These are phyloP conservation scores for Oncorhynchus keta DNA, from an alignment of 2,113 vertebrate genomes.

Conservation along the genomic window DNA sequence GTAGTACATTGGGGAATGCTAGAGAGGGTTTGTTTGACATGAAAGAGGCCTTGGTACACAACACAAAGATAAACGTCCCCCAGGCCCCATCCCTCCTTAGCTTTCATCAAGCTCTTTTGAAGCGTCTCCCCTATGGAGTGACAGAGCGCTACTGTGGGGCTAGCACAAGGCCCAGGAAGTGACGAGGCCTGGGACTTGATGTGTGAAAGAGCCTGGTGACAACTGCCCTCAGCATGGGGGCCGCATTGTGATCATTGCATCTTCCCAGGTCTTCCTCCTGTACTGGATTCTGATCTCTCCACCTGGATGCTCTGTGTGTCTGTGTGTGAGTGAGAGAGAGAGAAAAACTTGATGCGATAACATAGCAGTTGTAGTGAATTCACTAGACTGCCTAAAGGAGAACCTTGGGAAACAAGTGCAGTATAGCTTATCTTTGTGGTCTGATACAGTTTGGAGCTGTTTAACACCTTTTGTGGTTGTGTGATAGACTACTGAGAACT, in stretches of 20 bases:
- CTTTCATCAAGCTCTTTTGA: slow-evolving; percentile 16
- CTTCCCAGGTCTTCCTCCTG: slow-evolving; percentile 24
- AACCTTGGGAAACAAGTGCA: too few relatives aligned
- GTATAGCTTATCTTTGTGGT: neutral
- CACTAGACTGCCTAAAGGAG: neutral
- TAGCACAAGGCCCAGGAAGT: slow-evolving; percentile 49
- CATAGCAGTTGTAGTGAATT: neutral
- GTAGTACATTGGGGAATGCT: too few relatives aligned
- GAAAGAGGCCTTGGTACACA: too few relatives aligned
- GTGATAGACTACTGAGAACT: too few relatives aligned
- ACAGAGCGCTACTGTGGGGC: slow-evolving; percentile 22
- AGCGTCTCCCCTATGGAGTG: slow-evolving; percentile 34
- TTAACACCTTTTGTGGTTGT: neutral
- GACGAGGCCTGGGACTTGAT: slow-evolving; percentile 29
- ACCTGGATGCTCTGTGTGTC: neutral
- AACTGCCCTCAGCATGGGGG: slow-evolving; percentile 44
- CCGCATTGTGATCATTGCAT: slow-evolving; percentile 35
- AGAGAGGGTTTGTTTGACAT: too few relatives aligned
- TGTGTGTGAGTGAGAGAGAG: neutral
- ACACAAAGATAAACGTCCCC: neutral
- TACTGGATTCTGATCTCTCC: neutral
- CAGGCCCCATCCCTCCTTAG: neutral
- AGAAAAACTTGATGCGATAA: neutral
- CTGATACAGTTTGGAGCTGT: neutral
- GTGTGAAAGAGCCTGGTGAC: slow-evolving; percentile 47